Conservation (phyloP, 2,113 vertebrate genomes). For the Tyrannus savana region DNA sequence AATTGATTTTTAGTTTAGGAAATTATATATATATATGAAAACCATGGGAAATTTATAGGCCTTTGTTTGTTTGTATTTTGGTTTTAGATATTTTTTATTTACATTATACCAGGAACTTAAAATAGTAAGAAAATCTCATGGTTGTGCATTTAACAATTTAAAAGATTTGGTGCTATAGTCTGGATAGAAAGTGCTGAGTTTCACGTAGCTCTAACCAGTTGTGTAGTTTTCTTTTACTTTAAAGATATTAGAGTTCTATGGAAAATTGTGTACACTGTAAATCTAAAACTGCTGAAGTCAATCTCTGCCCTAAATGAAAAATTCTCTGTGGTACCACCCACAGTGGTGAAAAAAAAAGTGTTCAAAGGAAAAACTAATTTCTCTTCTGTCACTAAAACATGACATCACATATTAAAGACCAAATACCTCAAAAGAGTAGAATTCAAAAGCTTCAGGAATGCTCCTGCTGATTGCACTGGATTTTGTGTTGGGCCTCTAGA, state of each 20-base stretch:
- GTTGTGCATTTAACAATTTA: background rate
- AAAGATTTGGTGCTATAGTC: background rate
- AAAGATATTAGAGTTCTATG: background rate
- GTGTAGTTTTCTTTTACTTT: background rate
- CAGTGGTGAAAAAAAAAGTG: constrained; percentile 45
- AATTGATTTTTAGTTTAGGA: background rate
- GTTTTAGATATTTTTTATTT: background rate
- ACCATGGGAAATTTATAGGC: background rate
- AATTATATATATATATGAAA: background rate
- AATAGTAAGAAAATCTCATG: background rate
- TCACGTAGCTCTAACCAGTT: background rate
- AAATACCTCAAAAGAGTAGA: background rate
- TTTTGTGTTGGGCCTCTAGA: background rate
- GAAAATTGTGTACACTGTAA: background rate
- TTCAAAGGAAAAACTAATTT: constrained; percentile 13
- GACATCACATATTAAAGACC: background rate
- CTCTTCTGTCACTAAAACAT: background rate
- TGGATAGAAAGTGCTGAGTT: background rate
- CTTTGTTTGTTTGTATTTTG: background rate
- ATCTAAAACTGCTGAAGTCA: background rate
- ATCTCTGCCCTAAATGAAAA: constrained; percentile 11
- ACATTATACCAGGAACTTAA: background rate
- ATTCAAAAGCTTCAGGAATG: background rate
- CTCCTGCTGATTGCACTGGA: background rate
- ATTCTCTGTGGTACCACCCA: background rate